Percentiles rank a stretch among this genome's conserved stretches.
These are phyloP conservation scores for Drosophila bipectinata DNA, from an alignment of 1,140 invertebrate genomes.

Conservation along the genomic window DNA sequence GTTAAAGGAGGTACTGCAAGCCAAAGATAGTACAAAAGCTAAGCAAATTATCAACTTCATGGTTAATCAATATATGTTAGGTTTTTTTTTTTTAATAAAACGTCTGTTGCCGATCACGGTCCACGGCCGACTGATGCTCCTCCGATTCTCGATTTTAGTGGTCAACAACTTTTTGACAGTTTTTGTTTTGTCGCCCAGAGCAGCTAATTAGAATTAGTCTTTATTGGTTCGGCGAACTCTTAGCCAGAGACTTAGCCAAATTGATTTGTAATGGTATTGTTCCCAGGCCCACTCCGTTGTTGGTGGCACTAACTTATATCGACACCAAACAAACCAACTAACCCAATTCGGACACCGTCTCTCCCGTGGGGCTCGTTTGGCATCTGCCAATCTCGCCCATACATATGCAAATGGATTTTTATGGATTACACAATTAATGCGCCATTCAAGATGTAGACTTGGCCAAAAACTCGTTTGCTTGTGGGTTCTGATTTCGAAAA, in stretches of 20 bases:
- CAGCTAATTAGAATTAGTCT: conserved; percentile 45
- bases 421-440: conserved; percentile 50
- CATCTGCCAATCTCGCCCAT: conserved; percentile 39
- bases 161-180: conserved; percentile 36
- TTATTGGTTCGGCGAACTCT: conserved; percentile 18
- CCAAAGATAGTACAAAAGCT: conserved; percentile 41
- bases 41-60: conserved; percentile 48
- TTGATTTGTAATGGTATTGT: conserved; percentile 53
- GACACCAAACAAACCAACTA: conserved; percentile 35
- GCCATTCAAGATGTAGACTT: conserved; percentile 42
- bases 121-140: conserved; percentile 33
- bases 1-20: conserved; percentile 8
- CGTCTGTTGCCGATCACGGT: conserved; percentile 30
- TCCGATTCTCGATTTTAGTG: conserved; percentile 15
- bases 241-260: conserved; percentile 34
- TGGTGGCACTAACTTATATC: conserved; percentile 28
- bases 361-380: conserved; percentile 18
- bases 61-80: background rate
- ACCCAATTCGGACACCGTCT: conserved; percentile 46
- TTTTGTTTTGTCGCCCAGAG: conserved; percentile 27
- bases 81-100: background rate
- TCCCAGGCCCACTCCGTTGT: conserved; percentile 12
- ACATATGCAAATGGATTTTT: conserved; percentile 64
- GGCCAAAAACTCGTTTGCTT: conserved; percentile 36
- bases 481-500: conserved; percentile 40